Conservation (phyloP, 64 coral and sea anemone species). For the Stichodactyla mertensii region DNA sequence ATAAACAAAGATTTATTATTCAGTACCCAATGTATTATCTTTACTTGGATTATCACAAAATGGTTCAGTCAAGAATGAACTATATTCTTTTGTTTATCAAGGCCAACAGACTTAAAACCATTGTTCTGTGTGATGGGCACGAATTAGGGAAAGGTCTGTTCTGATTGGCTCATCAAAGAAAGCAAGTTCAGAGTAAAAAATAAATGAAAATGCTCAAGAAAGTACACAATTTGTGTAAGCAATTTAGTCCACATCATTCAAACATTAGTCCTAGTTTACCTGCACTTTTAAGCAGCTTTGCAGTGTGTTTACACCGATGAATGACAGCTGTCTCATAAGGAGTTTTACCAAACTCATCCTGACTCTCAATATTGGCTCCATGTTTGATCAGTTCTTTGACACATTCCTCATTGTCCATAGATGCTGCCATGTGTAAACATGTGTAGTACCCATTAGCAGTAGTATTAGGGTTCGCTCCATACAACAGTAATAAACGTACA, state of each 20-base stretch:
- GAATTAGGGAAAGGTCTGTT: too few relatives aligned
- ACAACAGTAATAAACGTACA: constrained; percentile 65
- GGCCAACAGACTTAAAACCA: too few relatives aligned
- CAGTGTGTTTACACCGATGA: constrained; percentile 55
- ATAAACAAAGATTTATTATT: too few relatives aligned
- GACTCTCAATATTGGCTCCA: constrained; percentile 63
- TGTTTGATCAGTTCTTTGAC: constrained; percentile 70
- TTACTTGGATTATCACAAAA: too few relatives aligned
- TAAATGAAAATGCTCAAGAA: too few relatives aligned
- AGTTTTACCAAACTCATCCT: constrained; percentile 90
- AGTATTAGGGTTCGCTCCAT: constrained; percentile 84
- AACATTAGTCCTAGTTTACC: constrained; percentile 24
- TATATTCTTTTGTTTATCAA: too few relatives aligned
- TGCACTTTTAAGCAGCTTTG: constrained; percentile 75
- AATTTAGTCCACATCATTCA: not conserved
- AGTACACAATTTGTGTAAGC: too few relatives aligned
- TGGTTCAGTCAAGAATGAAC: too few relatives aligned
- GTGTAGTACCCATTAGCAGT: constrained; percentile 88
- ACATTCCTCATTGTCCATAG: constrained; percentile 75
- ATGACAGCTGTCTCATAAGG: constrained; percentile 83
- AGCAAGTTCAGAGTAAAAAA: too few relatives aligned
- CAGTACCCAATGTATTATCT: too few relatives aligned
- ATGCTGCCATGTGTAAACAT: constrained; percentile 85
- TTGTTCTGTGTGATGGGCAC: too few relatives aligned
- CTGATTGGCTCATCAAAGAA: too few relatives aligned